Evolutionary conservation across 2,888 invertebrate species (phyloP), one percentile per base, ranked within the genome.

Genomic region (Bellardia bayeri): DNA sequence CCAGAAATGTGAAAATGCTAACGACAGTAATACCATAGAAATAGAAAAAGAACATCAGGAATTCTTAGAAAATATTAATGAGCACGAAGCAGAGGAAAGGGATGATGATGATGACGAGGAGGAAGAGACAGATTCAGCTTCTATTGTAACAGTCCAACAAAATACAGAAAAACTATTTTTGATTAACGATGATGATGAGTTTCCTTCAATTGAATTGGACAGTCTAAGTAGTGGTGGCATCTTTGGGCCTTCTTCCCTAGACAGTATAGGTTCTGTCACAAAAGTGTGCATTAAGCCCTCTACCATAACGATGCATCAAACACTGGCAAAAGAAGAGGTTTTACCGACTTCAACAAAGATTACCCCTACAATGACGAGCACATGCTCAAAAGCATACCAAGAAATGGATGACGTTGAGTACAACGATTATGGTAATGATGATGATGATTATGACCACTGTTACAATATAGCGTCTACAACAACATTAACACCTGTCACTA

Each of bases 41-140:
- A 90, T 90, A 40, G 90, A 89, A 54, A 91, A 90, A 54, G 90
- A 91, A 79, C 58, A 71, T 13, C 76, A 83, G n/a, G 49, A 80
- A 4, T 45, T 78, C 82, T 58, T 37, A 1, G 63, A 82, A 49
- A 83, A 89, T 74, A 1, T 37, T 72, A 49, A 63, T 75, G 42
- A 56, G 90, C 66, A 89, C 16, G 86, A 85, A 8, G 54, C 82
- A 3, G 69, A 72, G 1, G 42, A 71, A 6, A 81, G 88, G 13
- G 79, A 75, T 1, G 69, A 84, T 3, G 78, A 74, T 2, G 82
- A 86, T 7, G 51, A 42, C 5, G 37, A 37, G 37, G 90, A 94
- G 6, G 94, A 94, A 13, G 95, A 95, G 84, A 94, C 95, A 91
- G 95, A 93, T 92, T 95, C 94, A 76, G 93, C 94, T 88, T 94